phyloP scores from a whole-genome alignment of 2,113 vertebrate genomes.

The Phodopus roborovskii region DNA sequence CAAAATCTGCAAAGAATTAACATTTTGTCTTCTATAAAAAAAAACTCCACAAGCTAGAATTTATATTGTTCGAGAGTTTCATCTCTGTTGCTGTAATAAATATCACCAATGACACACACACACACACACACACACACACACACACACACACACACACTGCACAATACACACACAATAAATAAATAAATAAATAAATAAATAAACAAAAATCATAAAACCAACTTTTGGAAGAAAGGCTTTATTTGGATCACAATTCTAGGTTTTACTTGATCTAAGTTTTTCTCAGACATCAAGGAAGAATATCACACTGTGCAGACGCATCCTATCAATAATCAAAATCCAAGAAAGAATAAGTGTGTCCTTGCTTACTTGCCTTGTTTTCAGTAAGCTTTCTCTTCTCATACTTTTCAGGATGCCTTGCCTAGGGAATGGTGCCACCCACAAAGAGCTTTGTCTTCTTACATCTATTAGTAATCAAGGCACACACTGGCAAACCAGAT shows the following conservation, averaged over 20 bases:
- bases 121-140: no score
- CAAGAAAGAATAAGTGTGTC: neutral
- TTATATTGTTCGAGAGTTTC: neutral
- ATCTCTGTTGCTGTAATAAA: neutral
- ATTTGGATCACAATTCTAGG: neutral
- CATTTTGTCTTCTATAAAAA: neutral
- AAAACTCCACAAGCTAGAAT: neutral
- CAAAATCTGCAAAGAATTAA: neutral
- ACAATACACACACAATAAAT: no score
- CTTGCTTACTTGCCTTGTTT: no score
- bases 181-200: no score
- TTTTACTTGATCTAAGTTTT: neutral
- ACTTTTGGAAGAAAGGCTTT: neutral
- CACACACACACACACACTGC: no score
- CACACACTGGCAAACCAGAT: no score
- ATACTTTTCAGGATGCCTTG: neutral
- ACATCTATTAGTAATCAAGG: neutral
- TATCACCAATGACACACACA: no score
- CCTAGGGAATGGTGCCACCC: neutral
- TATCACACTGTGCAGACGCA: neutral
- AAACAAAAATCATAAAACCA: no score
- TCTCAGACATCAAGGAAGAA: neutral
- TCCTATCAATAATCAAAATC: neutral
- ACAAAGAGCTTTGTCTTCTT: no score
- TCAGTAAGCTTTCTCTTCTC: neutral